These are phyloP conservation scores for Gobius niger DNA, from an alignment of 2,113 vertebrate species.

Conservation along the genomic window DNA sequence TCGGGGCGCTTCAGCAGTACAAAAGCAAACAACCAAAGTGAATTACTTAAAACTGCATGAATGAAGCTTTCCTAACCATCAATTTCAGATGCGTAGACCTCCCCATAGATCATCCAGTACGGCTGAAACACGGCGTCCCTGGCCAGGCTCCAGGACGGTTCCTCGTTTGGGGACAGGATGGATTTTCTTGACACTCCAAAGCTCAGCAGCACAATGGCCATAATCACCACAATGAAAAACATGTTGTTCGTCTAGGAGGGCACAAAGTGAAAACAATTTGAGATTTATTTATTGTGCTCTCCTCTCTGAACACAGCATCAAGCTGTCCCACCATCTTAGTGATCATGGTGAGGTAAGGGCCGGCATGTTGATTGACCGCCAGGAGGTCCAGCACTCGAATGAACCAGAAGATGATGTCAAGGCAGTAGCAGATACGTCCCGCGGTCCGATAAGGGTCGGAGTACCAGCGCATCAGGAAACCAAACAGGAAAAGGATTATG, in stretches of 20 bases:
- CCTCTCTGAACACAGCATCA: not conserved
- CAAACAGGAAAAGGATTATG: slow-evolving; percentile 86
- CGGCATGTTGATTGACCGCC: slow-evolving; percentile 93
- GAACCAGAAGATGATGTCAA: slow-evolving; percentile 98
- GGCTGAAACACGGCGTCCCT: slow-evolving; percentile 91
- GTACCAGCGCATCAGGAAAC: slow-evolving; percentile 83
- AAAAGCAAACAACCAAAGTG: too few relatives aligned
- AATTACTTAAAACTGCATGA: too few relatives aligned
- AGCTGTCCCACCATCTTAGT: slow-evolving; percentile 88
- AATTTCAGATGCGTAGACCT: slow-evolving; percentile 91
- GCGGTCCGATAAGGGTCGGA: slow-evolving; percentile 71
- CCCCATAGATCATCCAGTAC: slow-evolving; percentile 99
- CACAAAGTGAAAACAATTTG: not conserved
- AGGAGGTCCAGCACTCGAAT: slow-evolving; percentile 90
- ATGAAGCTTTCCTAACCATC: slow-evolving; percentile 71
- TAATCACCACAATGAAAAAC: slow-evolving; percentile 98
- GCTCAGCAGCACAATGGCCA: slow-evolving; percentile 94
- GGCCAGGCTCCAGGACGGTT: slow-evolving; percentile 88
- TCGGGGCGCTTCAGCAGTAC: too few relatives aligned
- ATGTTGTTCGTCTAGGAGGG: slow-evolving; percentile 88
- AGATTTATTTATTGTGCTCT: too few relatives aligned
- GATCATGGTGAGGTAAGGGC: slow-evolving; percentile 96
- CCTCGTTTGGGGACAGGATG: slow-evolving; percentile 87
- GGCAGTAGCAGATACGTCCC: slow-evolving; percentile 87
- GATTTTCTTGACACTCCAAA: slow-evolving; percentile 94